Evolutionary conservation across 1,140 invertebrate species (phyloP).

Genomic region (Rhagoletis zephyria): DNA sequence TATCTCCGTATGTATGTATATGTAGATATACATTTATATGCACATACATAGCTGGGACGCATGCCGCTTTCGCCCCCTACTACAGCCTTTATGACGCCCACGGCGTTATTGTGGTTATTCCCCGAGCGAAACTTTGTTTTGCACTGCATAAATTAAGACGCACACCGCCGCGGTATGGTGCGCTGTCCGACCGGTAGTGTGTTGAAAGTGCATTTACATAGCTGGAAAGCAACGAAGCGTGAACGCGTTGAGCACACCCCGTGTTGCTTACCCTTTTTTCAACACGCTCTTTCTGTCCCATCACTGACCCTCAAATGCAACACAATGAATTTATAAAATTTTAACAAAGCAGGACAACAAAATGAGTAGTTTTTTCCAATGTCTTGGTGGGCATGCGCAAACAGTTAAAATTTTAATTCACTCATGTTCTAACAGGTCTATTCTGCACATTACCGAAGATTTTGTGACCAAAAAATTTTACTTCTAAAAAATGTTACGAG

Average conservation of each 20-base stretch:
- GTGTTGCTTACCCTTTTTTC: neutral
- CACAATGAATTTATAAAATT: neutral
- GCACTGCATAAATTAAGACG: conserved; percentile 52
- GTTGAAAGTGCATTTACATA: conserved; percentile 52
- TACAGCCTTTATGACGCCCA: neutral
- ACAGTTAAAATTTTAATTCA: neutral
- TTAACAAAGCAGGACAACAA: conserved; percentile 34
- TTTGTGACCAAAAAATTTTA: too few species aligned
- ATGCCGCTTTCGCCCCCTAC: neutral
- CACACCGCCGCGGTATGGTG: conserved; percentile 17
- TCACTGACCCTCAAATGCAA: conserved; percentile 18
- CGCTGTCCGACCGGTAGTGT: conserved; percentile 5
- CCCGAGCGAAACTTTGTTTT: conserved; percentile 48
- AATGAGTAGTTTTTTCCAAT: neutral
- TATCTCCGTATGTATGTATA: neutral
- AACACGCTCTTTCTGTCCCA: neutral
- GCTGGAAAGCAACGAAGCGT: conserved; percentile 35
- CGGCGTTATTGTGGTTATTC: conserved; percentile 39
- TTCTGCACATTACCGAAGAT: too few species aligned
- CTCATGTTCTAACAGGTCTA: too few species aligned
- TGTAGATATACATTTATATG: neutral
- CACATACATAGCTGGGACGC: neutral
- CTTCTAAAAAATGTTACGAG: too few species aligned
- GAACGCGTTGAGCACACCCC: neutral
- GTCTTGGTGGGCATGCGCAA: neutral